Evolutionary conservation across 2,888 invertebrate genomes (phyloP).

Genomic region (Epiblema foenella): DNA sequence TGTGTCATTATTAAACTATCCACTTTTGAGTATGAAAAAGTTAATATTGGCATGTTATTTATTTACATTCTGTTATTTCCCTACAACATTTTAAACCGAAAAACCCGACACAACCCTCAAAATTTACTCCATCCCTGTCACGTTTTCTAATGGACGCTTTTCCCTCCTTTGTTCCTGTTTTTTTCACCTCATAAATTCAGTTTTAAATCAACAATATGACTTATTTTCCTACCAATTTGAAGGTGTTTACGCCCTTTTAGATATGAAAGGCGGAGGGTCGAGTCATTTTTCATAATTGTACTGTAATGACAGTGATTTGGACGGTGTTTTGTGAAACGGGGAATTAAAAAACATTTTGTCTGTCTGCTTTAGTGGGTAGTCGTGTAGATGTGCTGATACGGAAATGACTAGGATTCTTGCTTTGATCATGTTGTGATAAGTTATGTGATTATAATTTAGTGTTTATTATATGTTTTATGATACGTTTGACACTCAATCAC

Average conservation of each 20-base stretch:
- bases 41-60: background rate
- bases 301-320: slow-evolving; percentile 66
- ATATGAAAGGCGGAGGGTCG: slow-evolving; percentile 41
- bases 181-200: slow-evolving; percentile 61
- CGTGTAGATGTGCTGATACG: slow-evolving; percentile 28
- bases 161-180: slow-evolving; percentile 63
- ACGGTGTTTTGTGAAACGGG: slow-evolving; percentile 54
- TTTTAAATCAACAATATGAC: background rate
- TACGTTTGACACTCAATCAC: too few species aligned
- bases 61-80: background rate
- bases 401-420: background rate
- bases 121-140: slow-evolving; percentile 51
- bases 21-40: too few species aligned
- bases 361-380: slow-evolving; percentile 4
- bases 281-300: slow-evolving; percentile 74
- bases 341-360: slow-evolving; percentile 40
- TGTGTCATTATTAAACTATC: too few species aligned
- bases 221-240: background rate
- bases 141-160: slow-evolving; percentile 65
- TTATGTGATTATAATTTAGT: too few species aligned
- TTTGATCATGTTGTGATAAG: background rate
- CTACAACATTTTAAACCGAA: background rate
- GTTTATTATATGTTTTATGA: too few species aligned
- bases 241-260: background rate
- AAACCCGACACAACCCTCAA: slow-evolving; percentile 19